Conservation (phyloP, 2,888 invertebrate genomes). For the Octonoba sinensis region DNA sequence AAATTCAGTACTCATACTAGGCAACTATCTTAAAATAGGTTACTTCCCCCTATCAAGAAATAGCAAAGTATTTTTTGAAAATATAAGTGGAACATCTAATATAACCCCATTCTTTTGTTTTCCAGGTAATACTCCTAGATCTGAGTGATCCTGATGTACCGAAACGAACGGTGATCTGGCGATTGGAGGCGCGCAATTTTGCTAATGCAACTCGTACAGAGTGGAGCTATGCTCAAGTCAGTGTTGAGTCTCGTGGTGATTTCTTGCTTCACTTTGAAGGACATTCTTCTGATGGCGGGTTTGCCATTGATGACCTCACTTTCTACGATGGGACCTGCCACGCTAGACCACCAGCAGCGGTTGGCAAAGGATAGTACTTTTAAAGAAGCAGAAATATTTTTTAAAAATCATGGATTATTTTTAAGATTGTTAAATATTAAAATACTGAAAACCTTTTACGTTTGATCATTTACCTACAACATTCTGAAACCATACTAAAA, state of each 20-base stretch:
- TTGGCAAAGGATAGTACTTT: slow-evolving; percentile 47
- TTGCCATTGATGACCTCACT: slow-evolving; percentile 75
- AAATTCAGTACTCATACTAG: no score
- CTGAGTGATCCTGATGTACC: slow-evolving; percentile 40
- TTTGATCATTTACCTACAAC: no score
- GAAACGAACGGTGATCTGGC: slow-evolving; percentile 44
- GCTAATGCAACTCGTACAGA: slow-evolving; percentile 70
- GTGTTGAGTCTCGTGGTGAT: slow-evolving; percentile 73
- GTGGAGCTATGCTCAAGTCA: slow-evolving; percentile 73
- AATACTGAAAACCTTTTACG: no score
- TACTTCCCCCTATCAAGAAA: no score
- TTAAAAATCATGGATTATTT: no score
- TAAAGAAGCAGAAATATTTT: no score
- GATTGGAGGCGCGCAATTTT: slow-evolving; percentile 54
- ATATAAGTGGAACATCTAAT: no score
- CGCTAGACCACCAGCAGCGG: slow-evolving; percentile 59
- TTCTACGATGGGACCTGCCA: slow-evolving; percentile 69
- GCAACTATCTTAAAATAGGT: no score
- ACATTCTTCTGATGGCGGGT: slow-evolving; percentile 75
- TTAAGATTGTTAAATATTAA: no score
- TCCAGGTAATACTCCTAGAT: slow-evolving; percentile 47
- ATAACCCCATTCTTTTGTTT: neutral
- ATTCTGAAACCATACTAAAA: no score
- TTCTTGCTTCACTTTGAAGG: slow-evolving; percentile 74
- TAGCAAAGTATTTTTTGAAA: no score